Conservation (phyloP, 2,888 invertebrate genomes). For the Hyposoter didymator region DNA sequence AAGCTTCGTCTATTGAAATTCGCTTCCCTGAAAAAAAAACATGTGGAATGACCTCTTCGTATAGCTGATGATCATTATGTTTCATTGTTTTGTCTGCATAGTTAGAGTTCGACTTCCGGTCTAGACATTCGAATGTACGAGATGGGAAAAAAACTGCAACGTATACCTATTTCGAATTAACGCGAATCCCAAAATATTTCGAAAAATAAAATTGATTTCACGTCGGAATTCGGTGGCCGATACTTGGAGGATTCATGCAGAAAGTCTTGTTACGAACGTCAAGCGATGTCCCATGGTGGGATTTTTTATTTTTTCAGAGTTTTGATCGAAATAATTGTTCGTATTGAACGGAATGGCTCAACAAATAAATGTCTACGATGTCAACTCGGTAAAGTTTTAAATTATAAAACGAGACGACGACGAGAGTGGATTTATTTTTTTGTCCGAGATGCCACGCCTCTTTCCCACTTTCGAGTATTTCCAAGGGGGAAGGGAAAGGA, state of each 20-base stretch:
- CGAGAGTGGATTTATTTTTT: neutral
- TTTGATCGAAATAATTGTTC: constrained; percentile 2
- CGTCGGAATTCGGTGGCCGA: accelerated
- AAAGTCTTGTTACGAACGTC: neutral
- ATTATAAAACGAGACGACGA: neutral
- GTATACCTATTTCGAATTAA: neutral
- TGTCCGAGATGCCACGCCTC: constrained; percentile 76
- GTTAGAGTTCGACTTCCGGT: neutral
- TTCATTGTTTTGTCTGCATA: neutral
- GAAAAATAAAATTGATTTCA: neutral
- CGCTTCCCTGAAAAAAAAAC: neutral
- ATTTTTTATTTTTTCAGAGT: neutral
- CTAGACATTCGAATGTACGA: neutral
- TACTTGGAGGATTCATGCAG: neutral
- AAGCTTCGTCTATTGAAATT: neutral
- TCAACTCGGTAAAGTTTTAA: neutral
- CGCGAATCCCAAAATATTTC: neutral
- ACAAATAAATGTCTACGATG: neutral
- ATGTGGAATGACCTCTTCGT: neutral
- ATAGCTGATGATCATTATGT: neutral
- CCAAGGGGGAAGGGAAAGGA: neutral
- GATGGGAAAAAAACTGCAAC: neutral
- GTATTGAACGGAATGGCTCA: constrained; percentile 7
- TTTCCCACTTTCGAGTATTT: constrained; percentile 67
- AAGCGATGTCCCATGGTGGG: neutral